These are phyloP conservation scores for Lutjanus campechanus DNA, from an alignment of 2,797 vertebrate species.

Conservation along the genomic window DNA sequence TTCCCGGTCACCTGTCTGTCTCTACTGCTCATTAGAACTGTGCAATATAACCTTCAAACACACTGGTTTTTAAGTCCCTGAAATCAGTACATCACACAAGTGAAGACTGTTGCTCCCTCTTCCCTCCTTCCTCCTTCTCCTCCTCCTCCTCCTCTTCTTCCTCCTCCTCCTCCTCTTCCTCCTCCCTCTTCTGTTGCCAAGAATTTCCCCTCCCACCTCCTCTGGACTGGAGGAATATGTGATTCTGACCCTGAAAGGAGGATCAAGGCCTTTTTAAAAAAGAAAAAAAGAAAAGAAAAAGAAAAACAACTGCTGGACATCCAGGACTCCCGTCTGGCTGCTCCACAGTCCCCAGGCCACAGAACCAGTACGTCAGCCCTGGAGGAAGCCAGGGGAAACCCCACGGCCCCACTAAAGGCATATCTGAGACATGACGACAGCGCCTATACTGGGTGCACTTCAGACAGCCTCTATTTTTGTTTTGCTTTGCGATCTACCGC, in stretches of 20 bases:
- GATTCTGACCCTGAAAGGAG: conserved; percentile 62
- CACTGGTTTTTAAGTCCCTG: conserved; percentile 45
- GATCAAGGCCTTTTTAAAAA: conserved; percentile 50
- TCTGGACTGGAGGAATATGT: conserved; percentile 59
- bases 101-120: conserved; percentile 55
- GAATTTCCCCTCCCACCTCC: conserved; percentile 51
- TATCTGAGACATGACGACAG: conserved; percentile 46
- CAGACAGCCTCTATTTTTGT: conserved; percentile 35
- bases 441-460: conserved; percentile 33
- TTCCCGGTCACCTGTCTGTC: conserved; percentile 59
- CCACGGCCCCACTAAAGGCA: conserved; percentile 46
- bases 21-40: conserved; percentile 65
- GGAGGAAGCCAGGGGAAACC: conserved; percentile 56
- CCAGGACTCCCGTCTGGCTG: conserved; percentile 44
- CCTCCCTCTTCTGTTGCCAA: conserved; percentile 77
- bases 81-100: conserved; percentile 68
- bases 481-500: conserved; percentile 29
- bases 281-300: neutral
- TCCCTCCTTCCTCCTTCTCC: conserved; percentile 33
- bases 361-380: conserved; percentile 47
- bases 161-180: conserved; percentile 16
- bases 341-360: conserved; percentile 38
- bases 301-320: conserved; percentile 34
- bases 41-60: conserved; percentile 71
- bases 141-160: no score